Conservation (phyloP, 2,888 invertebrate genomes). For the Monochamus alternatus region DNA sequence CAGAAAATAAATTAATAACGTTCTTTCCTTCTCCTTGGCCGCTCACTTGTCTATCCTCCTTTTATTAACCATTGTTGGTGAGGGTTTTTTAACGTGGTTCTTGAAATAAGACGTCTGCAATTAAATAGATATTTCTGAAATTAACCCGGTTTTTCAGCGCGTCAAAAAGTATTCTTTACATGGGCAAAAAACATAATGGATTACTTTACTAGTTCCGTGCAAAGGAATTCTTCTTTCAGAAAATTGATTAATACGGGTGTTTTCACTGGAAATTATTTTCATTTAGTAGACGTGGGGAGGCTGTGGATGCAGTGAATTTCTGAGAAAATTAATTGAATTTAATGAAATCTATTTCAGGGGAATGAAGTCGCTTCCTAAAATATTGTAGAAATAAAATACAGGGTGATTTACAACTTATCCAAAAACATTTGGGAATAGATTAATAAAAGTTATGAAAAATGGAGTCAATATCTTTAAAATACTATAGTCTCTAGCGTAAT, state of each 20-base stretch:
- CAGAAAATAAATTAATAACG: constrained; percentile 68
- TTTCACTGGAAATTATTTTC: constrained; percentile 10
- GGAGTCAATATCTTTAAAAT: no score
- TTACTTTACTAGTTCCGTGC: constrained; percentile 4
- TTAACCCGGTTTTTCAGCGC: constrained; percentile 18
- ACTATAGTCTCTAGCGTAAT: no score
- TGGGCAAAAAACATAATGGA: constrained; percentile 1
- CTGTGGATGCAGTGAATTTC: not conserved
- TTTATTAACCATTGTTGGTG: constrained; percentile 37
- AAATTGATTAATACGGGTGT: constrained; percentile 11
- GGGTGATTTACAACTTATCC: no score
- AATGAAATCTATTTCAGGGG: no score
- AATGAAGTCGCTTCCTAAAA: no score
- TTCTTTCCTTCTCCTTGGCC: constrained; percentile 55
- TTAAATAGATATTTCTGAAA: constrained; percentile 30
- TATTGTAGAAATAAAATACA: no score
- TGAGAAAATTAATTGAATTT: not conserved
- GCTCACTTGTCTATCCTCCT: constrained; percentile 43
- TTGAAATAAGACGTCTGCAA: constrained; percentile 29
- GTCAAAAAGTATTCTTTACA: constrained; percentile 16
- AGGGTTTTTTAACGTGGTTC: constrained; percentile 14
- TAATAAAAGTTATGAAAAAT: no score
- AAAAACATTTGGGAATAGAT: no score
- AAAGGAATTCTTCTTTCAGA: not conserved
- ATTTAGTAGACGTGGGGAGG: not conserved